Base-by-base conservation (phyloP, 2,797 vertebrate species). In the Oreochromis mossambicus region DNA sequence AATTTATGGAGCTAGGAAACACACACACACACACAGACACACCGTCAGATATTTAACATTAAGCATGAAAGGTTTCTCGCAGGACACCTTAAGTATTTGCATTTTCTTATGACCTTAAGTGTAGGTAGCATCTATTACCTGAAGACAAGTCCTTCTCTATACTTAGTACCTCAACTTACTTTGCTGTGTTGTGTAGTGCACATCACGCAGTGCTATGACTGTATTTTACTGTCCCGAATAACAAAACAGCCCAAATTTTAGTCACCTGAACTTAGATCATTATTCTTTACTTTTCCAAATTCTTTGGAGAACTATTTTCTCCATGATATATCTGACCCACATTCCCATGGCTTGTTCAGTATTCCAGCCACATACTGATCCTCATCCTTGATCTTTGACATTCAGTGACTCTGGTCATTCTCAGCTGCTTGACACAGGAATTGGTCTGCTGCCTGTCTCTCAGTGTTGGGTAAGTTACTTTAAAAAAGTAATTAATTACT, bases 1-100 rank as follows among this genome's bases (percentile, higher is more conserved):
- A 94, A 94, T 94, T 94, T 91, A 94, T 94, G 93, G 89, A 89
- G 79, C 89, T 55, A 5, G 51, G 51, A 84, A n/a, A 63, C 86
- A 82, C 32, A 68, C 48, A 83, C 32, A 84, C 87, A 83, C 63
- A 82, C 77, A 76, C 24, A 83, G 24, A 24, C 58, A 52, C 78
- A 24, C 56, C 4, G 4, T 86, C 61, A 82, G 50, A 81, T 51
- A 86, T 87, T 89, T 58, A 87, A 68, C 70, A 81, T 83, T 76
- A 80, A 81, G 55, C 55, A 76, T 19, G 56, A 82, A 84, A 88
- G 83, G 43, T 58, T 86, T 75, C 56, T 86, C 75, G 50, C 66
- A 77, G 87, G 86, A 90, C 85, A 82, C 77, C 82, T 87, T n/a
- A 75, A 86, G 17, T 61, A 85, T 87, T 90, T 79, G 83, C 89